These are phyloP conservation scores for Lordiphosa fenestrarum DNA, from an alignment of 2,888 invertebrate genomes.

Conservation along the genomic window DNA sequence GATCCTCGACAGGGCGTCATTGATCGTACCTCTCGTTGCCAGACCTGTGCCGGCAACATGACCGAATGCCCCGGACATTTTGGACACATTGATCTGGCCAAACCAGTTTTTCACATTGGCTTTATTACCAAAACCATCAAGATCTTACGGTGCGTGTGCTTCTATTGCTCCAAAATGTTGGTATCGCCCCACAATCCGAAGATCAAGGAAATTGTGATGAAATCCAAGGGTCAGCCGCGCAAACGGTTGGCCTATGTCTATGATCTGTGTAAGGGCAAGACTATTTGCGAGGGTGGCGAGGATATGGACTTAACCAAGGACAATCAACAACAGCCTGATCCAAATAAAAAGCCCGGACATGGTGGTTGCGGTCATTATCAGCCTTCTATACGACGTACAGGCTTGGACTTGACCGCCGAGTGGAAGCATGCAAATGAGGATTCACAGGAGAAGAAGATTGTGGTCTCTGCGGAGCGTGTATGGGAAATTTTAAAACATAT, in stretches of 20 bases:
- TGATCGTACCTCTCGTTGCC: slow-evolving; percentile 94
- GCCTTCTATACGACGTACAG: slow-evolving; percentile 93
- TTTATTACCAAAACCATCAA: slow-evolving; percentile 99
- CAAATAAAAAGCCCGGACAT: slow-evolving; percentile 85
- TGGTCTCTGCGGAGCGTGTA: slow-evolving; percentile 96
- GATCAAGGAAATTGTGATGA: slow-evolving; percentile 87
- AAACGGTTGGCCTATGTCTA: slow-evolving; percentile 97
- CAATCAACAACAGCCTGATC: slow-evolving; percentile 82
- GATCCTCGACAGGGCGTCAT: slow-evolving; percentile 99
- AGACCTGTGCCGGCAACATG: slow-evolving; percentile 98
- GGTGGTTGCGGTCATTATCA: slow-evolving; percentile 99
- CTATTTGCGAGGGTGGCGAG: slow-evolving; percentile 98
- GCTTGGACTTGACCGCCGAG: slow-evolving; percentile 96
- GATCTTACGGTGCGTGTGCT: slow-evolving; percentile 98
- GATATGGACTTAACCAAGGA: slow-evolving; percentile 96
- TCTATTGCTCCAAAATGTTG: slow-evolving; percentile 98
- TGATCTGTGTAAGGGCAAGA: slow-evolving; percentile 98
- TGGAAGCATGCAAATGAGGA: slow-evolving; percentile 99
- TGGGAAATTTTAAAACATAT: slow-evolving; percentile 98
- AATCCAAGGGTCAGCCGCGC: slow-evolving; percentile 97
- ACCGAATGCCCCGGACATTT: slow-evolving; percentile 99
- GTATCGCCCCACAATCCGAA: slow-evolving; percentile 92
- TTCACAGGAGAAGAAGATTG: slow-evolving; percentile 97
- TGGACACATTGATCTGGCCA: slow-evolving; percentile 98
- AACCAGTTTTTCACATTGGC: slow-evolving; percentile 99